Conservation (phyloP, 2,797 vertebrate species). For the Spheniscus humboldti region DNA sequence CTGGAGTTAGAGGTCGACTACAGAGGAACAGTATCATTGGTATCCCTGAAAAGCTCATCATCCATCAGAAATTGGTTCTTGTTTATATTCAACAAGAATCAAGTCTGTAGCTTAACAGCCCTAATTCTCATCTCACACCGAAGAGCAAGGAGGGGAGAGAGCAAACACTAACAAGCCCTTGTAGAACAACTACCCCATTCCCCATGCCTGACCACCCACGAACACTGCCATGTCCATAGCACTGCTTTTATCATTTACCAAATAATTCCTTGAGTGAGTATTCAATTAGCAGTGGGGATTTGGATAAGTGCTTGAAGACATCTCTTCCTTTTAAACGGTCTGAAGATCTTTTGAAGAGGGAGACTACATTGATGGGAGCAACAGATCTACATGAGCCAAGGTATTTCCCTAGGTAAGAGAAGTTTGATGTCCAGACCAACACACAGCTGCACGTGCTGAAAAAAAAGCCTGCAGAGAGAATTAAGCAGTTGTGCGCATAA, state of each 20-base stretch:
- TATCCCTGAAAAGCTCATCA: not conserved
- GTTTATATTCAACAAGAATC: not conserved
- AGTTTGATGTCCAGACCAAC: not conserved
- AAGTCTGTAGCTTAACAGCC: not conserved
- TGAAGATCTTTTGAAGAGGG: not conserved
- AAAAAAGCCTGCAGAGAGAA: not conserved
- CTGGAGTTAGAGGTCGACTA: not conserved
- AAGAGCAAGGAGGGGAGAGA: not conserved
- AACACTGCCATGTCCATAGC: not conserved
- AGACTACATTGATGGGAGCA: not conserved
- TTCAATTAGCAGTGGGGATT: not conserved
- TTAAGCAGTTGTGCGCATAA: not conserved
- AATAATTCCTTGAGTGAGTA: not conserved
- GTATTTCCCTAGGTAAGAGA: not conserved
- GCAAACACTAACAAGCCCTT: not conserved
- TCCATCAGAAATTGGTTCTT: not conserved
- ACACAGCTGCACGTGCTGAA: not conserved
- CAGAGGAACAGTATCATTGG: not conserved
- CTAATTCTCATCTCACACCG: not conserved
- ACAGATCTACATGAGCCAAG: not conserved
- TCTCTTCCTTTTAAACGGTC: not conserved
- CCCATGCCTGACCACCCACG: not conserved
- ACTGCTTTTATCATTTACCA: not conserved
- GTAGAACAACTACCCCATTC: not conserved
- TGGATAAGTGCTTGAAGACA: not conserved